Base-by-base conservation (phyloP, 2,888 invertebrate species). In the Ormyrus labotus region DNA sequence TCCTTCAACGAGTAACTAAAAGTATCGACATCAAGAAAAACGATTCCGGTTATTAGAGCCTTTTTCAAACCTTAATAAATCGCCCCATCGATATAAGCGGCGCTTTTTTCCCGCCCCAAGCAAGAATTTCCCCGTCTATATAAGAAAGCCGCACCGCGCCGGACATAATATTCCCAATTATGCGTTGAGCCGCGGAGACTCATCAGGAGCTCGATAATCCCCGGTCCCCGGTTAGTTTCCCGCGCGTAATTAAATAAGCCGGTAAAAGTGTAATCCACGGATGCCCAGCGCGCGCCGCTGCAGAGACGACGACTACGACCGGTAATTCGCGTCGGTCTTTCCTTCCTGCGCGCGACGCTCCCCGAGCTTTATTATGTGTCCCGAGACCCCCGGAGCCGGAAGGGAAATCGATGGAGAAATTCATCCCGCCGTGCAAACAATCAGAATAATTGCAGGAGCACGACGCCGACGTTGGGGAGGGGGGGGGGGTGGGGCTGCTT, bases 191-290 rank as follows among this genome's bases (percentile, higher is more conserved):
- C 58, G 34, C 65, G 47, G 10, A 64, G 65, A 58, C 70, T 80
- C 73, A 73, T 76, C 64, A 61, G 64, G 50, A 68, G 63, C 11
- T 76, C 67, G 78, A 78, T 81, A 78, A 82, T 78, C 78, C 78
- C 67, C 45, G 61, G 51, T 6, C n/a, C 67, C 6, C 45, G 48
- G 48, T 9, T 19, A 50, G 57, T 73, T 47, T 47, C 75, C 55
- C 57, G 51, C 57, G 51, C 68, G 68, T 81, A 81, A 82, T 82
- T 80, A 81, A 79, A 82, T 76, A 82, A 82, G 78, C 80, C 55
- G 34, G 69, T 64, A 68, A 81, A 82, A 82, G 82, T 78, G 72
- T 82, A 81, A 81, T 82, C 81, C 81, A 48, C 55, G 74, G 64
- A 68, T 55, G 65, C 55, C 19, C 19, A 34, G 34, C 0, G 13